A percentile compares a stretch with the other conserved stretches of the same genome.
These are phyloP conservation scores for Clunio marinus DNA, from an alignment of 2,888 invertebrate genomes.

Conservation along the genomic window DNA sequence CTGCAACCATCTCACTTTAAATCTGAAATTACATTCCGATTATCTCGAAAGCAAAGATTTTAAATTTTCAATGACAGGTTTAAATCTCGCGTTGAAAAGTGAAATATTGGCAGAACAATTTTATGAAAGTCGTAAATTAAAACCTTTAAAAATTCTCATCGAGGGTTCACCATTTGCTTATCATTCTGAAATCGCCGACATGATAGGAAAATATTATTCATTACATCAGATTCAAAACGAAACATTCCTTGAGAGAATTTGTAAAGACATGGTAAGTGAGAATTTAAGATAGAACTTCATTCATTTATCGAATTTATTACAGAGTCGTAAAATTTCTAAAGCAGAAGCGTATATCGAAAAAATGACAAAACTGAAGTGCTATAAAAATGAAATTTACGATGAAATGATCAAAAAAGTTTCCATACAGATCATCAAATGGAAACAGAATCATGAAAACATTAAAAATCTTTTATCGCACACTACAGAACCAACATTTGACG, in stretches of 20 bases:
- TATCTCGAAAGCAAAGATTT: background rate
- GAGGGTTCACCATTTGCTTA: background rate
- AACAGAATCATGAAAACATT: no score
- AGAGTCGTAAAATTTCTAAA: no score
- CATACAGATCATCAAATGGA: no score
- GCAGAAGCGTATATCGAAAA: no score
- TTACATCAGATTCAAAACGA: background rate
- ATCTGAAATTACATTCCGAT: background rate
- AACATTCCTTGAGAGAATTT: background rate
- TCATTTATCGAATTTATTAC: no score
- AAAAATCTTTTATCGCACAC: no score
- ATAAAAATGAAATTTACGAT: no score
- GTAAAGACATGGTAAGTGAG: no score
- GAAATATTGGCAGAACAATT: background rate
- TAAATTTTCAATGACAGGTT: background rate
- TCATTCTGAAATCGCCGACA: background rate
- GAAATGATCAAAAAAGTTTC: no score
- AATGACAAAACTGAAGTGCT: no score
- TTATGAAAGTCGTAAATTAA: background rate
- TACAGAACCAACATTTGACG: conserved; percentile 1
- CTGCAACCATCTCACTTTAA: background rate
- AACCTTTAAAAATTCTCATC: background rate
- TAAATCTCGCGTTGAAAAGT: background rate
- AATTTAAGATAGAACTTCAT: no score
- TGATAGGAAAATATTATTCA: background rate